Evolutionary conservation across 2,113 vertebrate genomes (phyloP).

Genomic region (Vulpes ferrilata): DNA sequence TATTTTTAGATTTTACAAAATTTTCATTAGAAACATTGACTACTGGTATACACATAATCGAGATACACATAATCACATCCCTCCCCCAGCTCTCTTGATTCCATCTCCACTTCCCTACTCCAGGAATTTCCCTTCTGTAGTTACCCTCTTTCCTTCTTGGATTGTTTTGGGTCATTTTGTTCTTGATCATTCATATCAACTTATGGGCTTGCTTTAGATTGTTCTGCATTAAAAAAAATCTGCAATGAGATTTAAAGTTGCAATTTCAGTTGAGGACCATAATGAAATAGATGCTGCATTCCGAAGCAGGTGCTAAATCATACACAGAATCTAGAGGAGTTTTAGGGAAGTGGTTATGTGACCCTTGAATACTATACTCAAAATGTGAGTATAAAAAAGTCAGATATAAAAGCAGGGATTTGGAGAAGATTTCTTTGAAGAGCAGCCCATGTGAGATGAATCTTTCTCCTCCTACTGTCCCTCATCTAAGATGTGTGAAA

Average conservation of each 20-base stretch:
- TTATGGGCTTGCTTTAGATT: not conserved
- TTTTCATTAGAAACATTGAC: not conserved
- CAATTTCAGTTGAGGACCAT: not conserved
- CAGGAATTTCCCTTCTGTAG: not conserved
- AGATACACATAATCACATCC: not conserved
- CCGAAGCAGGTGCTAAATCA: not conserved
- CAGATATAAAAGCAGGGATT: not conserved
- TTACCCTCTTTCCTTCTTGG: not conserved
- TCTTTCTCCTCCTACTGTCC: not conserved
- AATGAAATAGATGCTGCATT: conserved; percentile 20
- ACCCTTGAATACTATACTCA: not conserved
- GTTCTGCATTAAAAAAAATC: not conserved
- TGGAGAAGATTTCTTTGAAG: not conserved
- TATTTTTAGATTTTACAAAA: conserved; percentile 19
- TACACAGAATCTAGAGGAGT: not conserved
- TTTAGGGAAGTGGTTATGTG: not conserved
- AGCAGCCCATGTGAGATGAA: not conserved
- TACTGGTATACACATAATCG: not conserved
- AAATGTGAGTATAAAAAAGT: not conserved
- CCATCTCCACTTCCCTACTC: not conserved
- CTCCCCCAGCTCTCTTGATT: not conserved
- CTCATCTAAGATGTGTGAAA: conserved; percentile 23
- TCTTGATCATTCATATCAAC: not conserved
- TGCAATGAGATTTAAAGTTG: conserved; percentile 15
- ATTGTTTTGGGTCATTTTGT: not conserved